Evolutionary conservation across 1,140 invertebrate species (phyloP), one percentile per base, ranked within the genome.

Genomic region (Phthorimaea operculella): DNA sequence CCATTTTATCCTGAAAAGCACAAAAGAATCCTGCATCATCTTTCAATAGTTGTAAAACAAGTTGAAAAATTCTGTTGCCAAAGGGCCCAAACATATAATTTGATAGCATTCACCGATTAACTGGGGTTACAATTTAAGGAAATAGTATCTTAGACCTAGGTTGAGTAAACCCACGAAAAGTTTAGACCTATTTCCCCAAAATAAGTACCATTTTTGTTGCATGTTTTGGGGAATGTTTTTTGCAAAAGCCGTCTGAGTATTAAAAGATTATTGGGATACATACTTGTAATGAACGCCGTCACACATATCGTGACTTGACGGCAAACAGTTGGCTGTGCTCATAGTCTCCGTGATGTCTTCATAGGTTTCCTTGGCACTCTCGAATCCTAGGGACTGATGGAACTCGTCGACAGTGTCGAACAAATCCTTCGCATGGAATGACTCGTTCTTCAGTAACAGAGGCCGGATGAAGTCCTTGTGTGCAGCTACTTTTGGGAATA

Each of bases 1-100:
- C 84, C 92, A 91, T 83, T 95, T 96, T 36, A 96, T 94, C 62
- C 94, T 92, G 70, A n/a, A 85, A 74, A 62, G 2, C n/a, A n/a
- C n/a, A n/a, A n/a, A n/a, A n/a, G n/a, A n/a, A n/a, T n/a, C n/a
- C n/a, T n/a, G n/a, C n/a, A n/a, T n/a, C n/a, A n/a, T n/a, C n/a
- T n/a, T n/a, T n/a, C n/a, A n/a, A n/a, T n/a, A n/a, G n/a, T n/a
- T n/a, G n/a, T n/a, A n/a, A n/a, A n/a, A n/a, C n/a, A n/a, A 28
- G 21, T 6, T 28, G 21, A 28, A 28, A 28, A 4, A 28, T 28
- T 2, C 21, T 4, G 21, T 28, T 4, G 6, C 2, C 2, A 4
- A 28, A 28, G 21, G 21, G 21, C 6, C 6, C 21, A 28, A 28
- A 28, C 21, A 28, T 4, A 28, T n/a, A n/a, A n/a, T n/a, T n/a